These are phyloP conservation scores for Phymanthus crucifer DNA, from an alignment of 92 coral and sea anemone genomes.

Conservation along the genomic window DNA sequence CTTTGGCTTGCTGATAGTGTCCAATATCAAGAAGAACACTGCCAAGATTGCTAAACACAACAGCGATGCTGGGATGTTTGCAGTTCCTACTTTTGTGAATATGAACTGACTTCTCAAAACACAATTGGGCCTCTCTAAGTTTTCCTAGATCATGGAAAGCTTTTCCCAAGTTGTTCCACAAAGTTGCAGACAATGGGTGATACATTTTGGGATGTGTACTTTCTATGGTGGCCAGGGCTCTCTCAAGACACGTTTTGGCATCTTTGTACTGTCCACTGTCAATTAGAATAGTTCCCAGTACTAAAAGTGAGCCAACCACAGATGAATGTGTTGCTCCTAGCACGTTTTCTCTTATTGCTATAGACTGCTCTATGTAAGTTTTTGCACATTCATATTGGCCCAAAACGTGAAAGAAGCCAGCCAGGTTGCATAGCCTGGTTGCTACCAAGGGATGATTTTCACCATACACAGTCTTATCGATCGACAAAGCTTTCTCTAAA, in stretches of 20 bases:
- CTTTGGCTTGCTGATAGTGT: constrained; percentile 17
- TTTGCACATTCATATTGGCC: constrained; percentile 2
- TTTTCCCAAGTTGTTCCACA: not conserved
- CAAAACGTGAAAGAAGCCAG: not conserved
- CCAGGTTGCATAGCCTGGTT: not conserved
- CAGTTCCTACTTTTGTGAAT: not conserved
- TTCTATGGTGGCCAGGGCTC: not conserved
- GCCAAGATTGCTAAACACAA: not conserved
- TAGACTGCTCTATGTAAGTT: not conserved
- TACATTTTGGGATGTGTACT: not conserved
- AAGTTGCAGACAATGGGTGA: constrained; percentile 21
- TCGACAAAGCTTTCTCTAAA: constrained; percentile 5
- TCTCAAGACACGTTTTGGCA: not conserved
- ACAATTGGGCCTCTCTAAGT: not conserved
- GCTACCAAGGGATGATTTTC: constrained; percentile 6
- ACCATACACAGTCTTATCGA: not conserved
- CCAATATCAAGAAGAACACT: not conserved
- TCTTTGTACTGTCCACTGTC: not conserved
- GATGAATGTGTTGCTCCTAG: not conserved
- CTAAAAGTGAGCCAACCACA: not conserved
- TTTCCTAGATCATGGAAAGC: constrained; percentile 20
- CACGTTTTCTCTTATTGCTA: not conserved
- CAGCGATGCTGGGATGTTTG: not conserved
- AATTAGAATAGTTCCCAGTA: not conserved
- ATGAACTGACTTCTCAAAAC: not conserved